A percentile compares a stretch with the other conserved stretches of the same genome.
Evolutionary conservation across 2,113 vertebrate species (phyloP).

Genomic region (Amphiprion ocellaris): DNA sequence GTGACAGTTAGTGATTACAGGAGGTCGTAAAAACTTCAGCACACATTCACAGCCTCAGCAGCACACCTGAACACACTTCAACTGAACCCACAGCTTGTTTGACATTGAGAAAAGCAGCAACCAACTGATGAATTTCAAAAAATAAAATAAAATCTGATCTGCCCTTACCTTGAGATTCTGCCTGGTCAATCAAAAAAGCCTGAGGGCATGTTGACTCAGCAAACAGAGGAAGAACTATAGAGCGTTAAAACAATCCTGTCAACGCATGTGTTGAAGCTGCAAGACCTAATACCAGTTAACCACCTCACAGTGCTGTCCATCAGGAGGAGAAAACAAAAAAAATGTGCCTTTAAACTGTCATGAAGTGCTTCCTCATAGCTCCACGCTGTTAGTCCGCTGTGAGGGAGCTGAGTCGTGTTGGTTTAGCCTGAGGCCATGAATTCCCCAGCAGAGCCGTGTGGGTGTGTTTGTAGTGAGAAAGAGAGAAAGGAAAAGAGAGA

Average conservation of each 20-base stretch:
- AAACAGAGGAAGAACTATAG: not conserved
- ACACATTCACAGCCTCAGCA: not conserved
- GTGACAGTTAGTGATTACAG: no score
- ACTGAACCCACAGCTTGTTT: not conserved
- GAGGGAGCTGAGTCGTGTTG: constrained; percentile 36
- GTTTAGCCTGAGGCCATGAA: constrained; percentile 79
- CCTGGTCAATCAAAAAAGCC: constrained; percentile 18
- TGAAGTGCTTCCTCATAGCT: constrained; percentile 27
- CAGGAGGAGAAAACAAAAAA: not conserved
- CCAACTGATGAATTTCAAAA: not conserved
- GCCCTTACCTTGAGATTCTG: not conserved
- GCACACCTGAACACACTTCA: not conserved
- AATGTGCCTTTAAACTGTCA: constrained; percentile 9
- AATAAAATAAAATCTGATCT: not conserved
- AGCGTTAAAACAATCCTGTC: not conserved
- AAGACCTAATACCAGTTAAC: constrained; percentile 5
- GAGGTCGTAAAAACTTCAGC: no score
- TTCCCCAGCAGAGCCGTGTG: constrained; percentile 76
- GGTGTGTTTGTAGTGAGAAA: constrained; percentile 51
- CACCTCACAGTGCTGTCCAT: constrained; percentile 45
- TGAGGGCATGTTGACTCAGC: constrained; percentile 11
- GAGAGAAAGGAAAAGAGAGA: constrained; percentile 29
- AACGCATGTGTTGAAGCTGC: not conserved
- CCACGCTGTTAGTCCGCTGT: constrained; percentile 33
- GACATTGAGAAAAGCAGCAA: not conserved